phyloP scores from a whole-genome alignment of 2,797 vertebrate species.

The Sebastes vulpes region DNA sequence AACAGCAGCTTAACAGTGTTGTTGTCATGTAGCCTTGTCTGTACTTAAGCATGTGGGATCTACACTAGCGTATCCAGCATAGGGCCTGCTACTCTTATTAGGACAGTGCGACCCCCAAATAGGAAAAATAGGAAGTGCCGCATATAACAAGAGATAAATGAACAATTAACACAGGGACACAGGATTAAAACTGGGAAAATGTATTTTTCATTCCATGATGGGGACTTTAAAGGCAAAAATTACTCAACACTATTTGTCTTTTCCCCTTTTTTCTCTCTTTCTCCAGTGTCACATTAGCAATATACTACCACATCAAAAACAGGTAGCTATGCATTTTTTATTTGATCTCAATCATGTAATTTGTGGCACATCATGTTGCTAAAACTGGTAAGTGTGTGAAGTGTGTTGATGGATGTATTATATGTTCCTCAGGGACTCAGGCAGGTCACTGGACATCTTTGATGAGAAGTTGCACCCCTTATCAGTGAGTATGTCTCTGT shows the following conservation, averaged over 20 bases:
- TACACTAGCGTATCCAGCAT: too few relatives aligned
- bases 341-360: background rate
- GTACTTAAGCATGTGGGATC: too few relatives aligned
- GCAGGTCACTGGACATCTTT: constrained; percentile 97
- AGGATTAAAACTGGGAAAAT: background rate
- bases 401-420: background rate
- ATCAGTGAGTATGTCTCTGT: constrained; percentile 86
- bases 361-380: background rate
- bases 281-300: constrained; percentile 97
- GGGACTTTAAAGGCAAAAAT: background rate
- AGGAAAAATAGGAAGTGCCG: too few relatives aligned
- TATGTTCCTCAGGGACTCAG: constrained; percentile 89
- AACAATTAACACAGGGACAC: too few relatives aligned
- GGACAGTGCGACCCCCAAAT: too few relatives aligned
- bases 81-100: too few relatives aligned
- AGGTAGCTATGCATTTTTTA: constrained; percentile 39
- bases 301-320: constrained; percentile 92
- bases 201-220: too few relatives aligned
- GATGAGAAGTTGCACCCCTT: constrained; percentile 99
- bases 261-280: constrained; percentile 37
- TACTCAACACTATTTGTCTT: background rate
- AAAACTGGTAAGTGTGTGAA: background rate
- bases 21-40: too few relatives aligned
- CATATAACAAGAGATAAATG: too few relatives aligned
- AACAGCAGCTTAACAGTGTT: too few relatives aligned